A percentile compares a stretch with the other conserved stretches of the same genome.
These are phyloP conservation scores for Chaetura pelagica DNA, from an alignment of 2,113 vertebrate genomes.

Conservation along the genomic window DNA sequence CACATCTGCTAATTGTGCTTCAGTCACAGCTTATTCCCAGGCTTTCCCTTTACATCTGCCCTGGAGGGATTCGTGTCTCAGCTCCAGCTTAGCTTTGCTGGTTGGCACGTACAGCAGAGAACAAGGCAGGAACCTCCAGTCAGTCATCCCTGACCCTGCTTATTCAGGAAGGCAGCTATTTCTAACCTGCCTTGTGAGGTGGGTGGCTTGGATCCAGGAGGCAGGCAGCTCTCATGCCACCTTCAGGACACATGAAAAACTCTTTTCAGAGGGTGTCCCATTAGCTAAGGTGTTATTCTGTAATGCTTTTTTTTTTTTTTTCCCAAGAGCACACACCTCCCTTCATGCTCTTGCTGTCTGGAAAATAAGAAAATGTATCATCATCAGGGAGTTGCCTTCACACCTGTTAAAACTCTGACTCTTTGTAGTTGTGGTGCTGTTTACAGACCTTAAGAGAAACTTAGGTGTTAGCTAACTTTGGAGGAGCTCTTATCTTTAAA, in stretches of 20 bases:
- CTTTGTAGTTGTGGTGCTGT: background rate
- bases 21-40: background rate
- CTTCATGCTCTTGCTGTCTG: background rate
- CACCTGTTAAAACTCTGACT: background rate
- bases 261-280: background rate
- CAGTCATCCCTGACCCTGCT: background rate
- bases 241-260: background rate
- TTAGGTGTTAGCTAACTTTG: background rate
- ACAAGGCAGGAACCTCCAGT: accelerated
- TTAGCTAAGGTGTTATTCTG: background rate
- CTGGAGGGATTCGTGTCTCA: background rate
- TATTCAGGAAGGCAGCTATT: background rate
- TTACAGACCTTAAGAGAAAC: background rate
- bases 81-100: background rate
- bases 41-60: background rate
- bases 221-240: background rate
- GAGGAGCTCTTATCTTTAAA: background rate
- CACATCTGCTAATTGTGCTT: background rate
- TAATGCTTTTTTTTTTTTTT: background rate
- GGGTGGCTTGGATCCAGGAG: accelerated
- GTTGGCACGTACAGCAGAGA: background rate
- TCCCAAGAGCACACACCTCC: background rate
- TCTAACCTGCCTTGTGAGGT: background rate
- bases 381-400: background rate
- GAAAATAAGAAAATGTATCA: background rate